Percentiles rank a stretch among this genome's conserved stretches.
Evolutionary conservation across 2,113 vertebrate genomes (phyloP).

Genomic region (Cynocephalus volans): DNA sequence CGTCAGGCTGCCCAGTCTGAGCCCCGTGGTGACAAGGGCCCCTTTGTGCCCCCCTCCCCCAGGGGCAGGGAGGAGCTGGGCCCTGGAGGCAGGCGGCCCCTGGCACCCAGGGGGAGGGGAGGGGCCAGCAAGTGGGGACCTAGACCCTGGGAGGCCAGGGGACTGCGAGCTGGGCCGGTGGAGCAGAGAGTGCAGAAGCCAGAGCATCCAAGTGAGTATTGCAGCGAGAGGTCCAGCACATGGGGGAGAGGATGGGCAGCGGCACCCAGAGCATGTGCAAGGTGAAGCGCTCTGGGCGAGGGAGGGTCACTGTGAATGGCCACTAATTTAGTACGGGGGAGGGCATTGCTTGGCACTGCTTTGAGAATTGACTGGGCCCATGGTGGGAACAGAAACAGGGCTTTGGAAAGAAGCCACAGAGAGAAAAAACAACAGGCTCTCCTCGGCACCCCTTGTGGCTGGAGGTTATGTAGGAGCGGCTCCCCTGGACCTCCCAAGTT

Average conservation of each 20-base stretch:
- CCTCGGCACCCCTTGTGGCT: neutral
- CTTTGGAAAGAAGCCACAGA: neutral
- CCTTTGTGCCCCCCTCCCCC: conserved; percentile 82
- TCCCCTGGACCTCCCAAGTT: neutral
- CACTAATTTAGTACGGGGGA: neutral
- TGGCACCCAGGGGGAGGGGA: conserved; percentile 79
- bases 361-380: neutral
- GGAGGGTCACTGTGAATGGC: neutral
- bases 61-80: conserved; percentile 82
- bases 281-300: neutral
- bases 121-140: conserved; percentile 66
- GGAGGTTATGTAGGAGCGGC: neutral
- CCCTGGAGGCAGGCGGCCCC: conserved; percentile 84
- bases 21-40: conserved; percentile 75
- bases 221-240: neutral
- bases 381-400: neutral
- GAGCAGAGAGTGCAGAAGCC: conserved; percentile 60
- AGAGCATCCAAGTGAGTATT: conserved; percentile 66
- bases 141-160: conserved; percentile 73
- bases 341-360: neutral
- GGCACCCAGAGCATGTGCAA: neutral
- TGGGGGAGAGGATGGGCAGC: rapidly evolving
- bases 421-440: neutral
- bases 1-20: conserved; percentile 68
- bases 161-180: neutral